Base-by-base conservation (phyloP, 2,113 vertebrate genomes). In the Chaenocephalus aceratus region DNA sequence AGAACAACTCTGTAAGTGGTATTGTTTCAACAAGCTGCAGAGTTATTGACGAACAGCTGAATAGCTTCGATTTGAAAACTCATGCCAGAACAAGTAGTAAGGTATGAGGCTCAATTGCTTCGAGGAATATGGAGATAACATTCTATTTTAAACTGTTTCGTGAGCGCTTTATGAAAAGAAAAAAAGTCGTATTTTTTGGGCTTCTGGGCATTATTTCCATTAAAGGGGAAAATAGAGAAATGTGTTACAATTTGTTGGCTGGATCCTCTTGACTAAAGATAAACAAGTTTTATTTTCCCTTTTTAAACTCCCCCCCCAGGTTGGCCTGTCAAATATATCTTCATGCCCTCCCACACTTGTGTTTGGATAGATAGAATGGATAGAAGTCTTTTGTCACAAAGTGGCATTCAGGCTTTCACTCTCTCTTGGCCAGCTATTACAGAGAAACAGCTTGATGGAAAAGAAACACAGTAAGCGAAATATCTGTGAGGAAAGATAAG, bases 271-370 rank as follows among this genome's bases (percentile, higher is more conserved):
- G 65, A 62, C 34, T 67, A 16, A 11, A 69, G 26, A 76, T 73
- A 63, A 76, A 75, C 67, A 75, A 72, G 34, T 56, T 80, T 75
- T 64, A 58, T 46, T 72, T 61, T 26, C 21, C 49, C 6, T 59
- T 58, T 46, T 11, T 56, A 23, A n/a, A 66, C 36, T 7, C 5
- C 6, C 10, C 60, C 41, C 44, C 10, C 30, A 51, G 53, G 59
- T 54, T 51, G 41, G 41, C 26, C 44, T 61, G 49, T 45, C 21
- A 48, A 41, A 51, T 52, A 14, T 46, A 34, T 72, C 57, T 72
- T 66, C 61, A 60, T 53, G 65, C 66, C 52, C 36, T 36, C 13
- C 21, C 7, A 7, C 21, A 59, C 58, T 68, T 26, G 30, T 14
- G 52, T 44, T 9, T 2, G 52, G n/a, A 73, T 61, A 62, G 44